Base-by-base conservation (phyloP, 1,140 invertebrate genomes). In the Stegodyphus dumicola region DNA sequence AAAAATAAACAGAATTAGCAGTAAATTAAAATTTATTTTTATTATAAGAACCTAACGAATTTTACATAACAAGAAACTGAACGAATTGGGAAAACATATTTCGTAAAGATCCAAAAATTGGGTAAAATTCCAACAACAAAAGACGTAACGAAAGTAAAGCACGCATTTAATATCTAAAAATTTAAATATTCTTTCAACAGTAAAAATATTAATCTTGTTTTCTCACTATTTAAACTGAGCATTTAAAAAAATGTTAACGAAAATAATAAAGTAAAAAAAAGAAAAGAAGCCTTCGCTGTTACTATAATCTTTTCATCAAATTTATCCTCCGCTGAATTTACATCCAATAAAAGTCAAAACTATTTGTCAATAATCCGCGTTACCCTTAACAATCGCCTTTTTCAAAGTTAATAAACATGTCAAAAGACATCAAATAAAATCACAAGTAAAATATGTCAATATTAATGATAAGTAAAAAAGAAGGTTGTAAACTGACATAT, bases 261-360 rank as follows among this genome's bases (percentile, higher is more conserved):
- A 11, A 60, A 60, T 60, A 60, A 60, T 60, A 15, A 60, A 60
- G 15, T 60, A 5, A 60, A 60, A 60, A 60, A 60, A 60, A 60
- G 56, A 60, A 60, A 9, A 60, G 56, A 60, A 60, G 15, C 56
- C 7, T 9, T 48, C 33, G 6, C 9, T 9, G 33, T 18, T 49
- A n/a, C n/a, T n/a, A 71, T 51, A 60, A 73, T 9, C 53, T 54
- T 81, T 67, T 73, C 78, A 81, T 33, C 33, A 33, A 33, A 33
- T 3, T n/a, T n/a, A 3, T 33, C 33, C 66, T 64, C 71, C 78
- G 54, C 73, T 64, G 56, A 48, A 53, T 81, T 81, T 73, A 81
- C 52, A 56, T 33, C 56, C 69, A 56, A 81, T 81, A 81, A 81
- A 81, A 81, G 78, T 81, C 78, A 81, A 54, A 17, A 18, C 17